Evolutionary conservation across 2,113 vertebrate genomes (phyloP).

Genomic region (Hucho hucho): DNA sequence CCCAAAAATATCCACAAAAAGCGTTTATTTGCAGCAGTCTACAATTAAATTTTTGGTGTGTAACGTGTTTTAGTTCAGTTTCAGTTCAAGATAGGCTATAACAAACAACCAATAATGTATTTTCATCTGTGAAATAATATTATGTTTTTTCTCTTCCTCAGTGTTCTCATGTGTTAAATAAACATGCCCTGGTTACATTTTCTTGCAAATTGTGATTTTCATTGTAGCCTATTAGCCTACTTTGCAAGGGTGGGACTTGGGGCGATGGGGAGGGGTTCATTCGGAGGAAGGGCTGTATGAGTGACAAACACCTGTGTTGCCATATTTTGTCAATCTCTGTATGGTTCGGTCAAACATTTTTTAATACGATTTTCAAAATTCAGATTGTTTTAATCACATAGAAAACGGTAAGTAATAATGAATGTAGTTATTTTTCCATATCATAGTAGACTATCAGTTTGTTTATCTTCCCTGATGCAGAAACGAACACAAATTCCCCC

Average conservation of each 20-base stretch:
- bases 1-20: neutral
- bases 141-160: neutral
- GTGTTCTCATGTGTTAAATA: neutral
- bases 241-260: neutral
- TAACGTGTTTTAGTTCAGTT: neutral
- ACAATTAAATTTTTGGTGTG: neutral
- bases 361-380: constrained; percentile 12
- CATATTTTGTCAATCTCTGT: neutral
- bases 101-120: neutral
- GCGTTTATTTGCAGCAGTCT: neutral
- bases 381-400: neutral
- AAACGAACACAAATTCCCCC: neutral
- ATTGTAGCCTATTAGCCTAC: neutral
- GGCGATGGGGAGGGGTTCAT: neutral
- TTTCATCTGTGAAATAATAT: neutral
- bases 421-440: neutral
- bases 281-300: neutral
- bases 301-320: constrained; percentile 3
- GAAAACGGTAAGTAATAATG: neutral
- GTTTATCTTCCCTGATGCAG: neutral
- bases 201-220: neutral
- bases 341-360: neutral
- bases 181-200: neutral
- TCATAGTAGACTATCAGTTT: neutral
- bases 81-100: neutral